These are phyloP conservation scores for Cyanistes caeruleus DNA, from an alignment of 2,113 vertebrate species.

Conservation along the genomic window DNA sequence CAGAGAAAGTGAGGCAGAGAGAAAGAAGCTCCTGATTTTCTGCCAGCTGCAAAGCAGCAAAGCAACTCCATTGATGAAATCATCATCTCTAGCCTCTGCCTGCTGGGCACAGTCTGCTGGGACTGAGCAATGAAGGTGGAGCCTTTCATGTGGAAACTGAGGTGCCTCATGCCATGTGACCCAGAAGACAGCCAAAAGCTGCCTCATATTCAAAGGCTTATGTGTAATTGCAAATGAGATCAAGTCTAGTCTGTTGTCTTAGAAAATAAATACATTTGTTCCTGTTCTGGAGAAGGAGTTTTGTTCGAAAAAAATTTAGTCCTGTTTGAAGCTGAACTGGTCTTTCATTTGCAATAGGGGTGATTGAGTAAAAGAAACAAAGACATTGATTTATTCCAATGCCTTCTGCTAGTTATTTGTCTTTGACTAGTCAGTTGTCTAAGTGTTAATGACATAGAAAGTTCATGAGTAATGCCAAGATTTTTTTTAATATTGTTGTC, in stretches of 20 bases:
- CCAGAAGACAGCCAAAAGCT: conserved; percentile 31
- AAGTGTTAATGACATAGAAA: background rate
- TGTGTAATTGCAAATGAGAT: background rate
- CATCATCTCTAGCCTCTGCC: background rate
- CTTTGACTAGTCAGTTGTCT: background rate
- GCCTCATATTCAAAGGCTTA: background rate
- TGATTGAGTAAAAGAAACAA: conserved; percentile 25
- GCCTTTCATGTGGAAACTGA: background rate
- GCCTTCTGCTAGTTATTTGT: background rate
- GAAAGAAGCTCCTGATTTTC: background rate
- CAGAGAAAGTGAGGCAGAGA: background rate
- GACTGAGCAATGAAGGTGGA: background rate
- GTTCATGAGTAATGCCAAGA: background rate
- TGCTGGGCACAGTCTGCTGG: conserved; percentile 15
- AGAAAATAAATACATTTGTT: background rate
- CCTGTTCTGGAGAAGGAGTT: background rate
- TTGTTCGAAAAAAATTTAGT: background rate
- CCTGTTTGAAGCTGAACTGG: background rate
- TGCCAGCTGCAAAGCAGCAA: background rate
- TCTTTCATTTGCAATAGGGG: background rate
- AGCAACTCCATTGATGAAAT: background rate
- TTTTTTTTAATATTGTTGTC: background rate
- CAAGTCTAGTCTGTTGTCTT: background rate
- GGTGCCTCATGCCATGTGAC: background rate
- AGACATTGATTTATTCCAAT: background rate